phyloP scores from a whole-genome alignment of 2,888 invertebrate genomes.

The Tineola bisselliella region DNA sequence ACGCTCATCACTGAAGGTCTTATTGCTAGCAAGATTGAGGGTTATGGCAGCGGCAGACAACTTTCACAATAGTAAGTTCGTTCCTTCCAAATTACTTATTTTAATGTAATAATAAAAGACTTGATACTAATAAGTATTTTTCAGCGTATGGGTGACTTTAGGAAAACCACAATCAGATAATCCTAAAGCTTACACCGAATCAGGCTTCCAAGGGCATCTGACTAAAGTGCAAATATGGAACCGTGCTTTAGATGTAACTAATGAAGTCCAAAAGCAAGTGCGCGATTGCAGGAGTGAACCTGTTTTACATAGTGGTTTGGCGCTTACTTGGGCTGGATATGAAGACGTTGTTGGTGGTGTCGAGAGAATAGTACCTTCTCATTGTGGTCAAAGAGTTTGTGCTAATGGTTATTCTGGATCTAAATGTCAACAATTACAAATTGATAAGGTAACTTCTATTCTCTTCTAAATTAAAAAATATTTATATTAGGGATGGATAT shows the following conservation, averaged over 20 bases:
- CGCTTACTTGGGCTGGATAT: slow-evolving; percentile 94
- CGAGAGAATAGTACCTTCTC: slow-evolving; percentile 89
- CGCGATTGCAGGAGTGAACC: slow-evolving; percentile 92
- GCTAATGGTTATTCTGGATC: slow-evolving; percentile 86
- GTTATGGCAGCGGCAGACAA: slow-evolving; percentile 84
- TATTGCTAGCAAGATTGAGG: slow-evolving; percentile 91
- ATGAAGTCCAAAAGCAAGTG: slow-evolving; percentile 93
- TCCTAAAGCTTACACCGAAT: slow-evolving; percentile 83
- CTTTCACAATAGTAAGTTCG: slow-evolving; percentile 83
- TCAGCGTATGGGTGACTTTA: slow-evolving; percentile 89
- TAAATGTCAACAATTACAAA: slow-evolving; percentile 84
- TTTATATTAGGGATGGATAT: not conserved
- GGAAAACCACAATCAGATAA: slow-evolving; percentile 88
- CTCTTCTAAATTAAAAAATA: too few species aligned
- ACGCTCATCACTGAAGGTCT: slow-evolving; percentile 95
- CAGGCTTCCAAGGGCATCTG: slow-evolving; percentile 95
- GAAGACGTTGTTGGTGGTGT: slow-evolving; percentile 89
- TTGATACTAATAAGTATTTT: slow-evolving; percentile 24
- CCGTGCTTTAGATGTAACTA: slow-evolving; percentile 88
- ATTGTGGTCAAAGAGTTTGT: slow-evolving; percentile 90
- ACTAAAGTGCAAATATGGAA: slow-evolving; percentile 96
- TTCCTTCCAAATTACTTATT: not conserved
- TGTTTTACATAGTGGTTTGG: slow-evolving; percentile 84
- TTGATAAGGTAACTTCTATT: slow-evolving; percentile 71
- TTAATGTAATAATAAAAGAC: not conserved